These are phyloP conservation scores for Trichonephila inaurata DNA, from an alignment of 1,140 invertebrate genomes.

Conservation along the genomic window DNA sequence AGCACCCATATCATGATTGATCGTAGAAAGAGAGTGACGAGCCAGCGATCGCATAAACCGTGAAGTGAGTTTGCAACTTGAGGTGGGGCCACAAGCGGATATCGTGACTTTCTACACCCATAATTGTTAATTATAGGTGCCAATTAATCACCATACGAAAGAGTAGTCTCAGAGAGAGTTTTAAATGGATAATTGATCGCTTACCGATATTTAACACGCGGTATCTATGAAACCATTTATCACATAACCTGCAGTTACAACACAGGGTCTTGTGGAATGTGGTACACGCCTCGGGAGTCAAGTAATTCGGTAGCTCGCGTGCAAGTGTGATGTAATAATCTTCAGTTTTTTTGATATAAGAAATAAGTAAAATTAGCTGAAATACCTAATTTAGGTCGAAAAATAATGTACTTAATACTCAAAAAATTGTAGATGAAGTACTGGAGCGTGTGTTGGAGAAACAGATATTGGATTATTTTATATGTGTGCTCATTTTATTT, in stretches of 20 bases:
- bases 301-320: background rate
- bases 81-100: background rate
- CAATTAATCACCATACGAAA: constrained; percentile 31
- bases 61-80: background rate
- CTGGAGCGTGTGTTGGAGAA: no score
- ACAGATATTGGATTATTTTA: no score
- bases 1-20: background rate
- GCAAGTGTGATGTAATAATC: background rate
- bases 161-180: background rate
- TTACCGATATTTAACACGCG: constrained; percentile 31
- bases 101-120: constrained; percentile 43
- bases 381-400: no score
- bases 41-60: background rate
- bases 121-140: constrained; percentile 54
- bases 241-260: background rate
- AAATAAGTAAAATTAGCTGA: background rate
- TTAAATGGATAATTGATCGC: constrained; percentile 52
- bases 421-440: no score
- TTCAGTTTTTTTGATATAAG: background rate
- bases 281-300: background rate
- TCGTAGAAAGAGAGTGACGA: background rate
- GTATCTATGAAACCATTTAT: constrained; percentile 8
- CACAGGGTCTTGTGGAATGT: background rate
- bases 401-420: no score
- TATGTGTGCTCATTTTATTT: no score